These are phyloP conservation scores for Stenodema calcarata DNA, from an alignment of 2,888 invertebrate genomes.

Conservation along the genomic window DNA sequence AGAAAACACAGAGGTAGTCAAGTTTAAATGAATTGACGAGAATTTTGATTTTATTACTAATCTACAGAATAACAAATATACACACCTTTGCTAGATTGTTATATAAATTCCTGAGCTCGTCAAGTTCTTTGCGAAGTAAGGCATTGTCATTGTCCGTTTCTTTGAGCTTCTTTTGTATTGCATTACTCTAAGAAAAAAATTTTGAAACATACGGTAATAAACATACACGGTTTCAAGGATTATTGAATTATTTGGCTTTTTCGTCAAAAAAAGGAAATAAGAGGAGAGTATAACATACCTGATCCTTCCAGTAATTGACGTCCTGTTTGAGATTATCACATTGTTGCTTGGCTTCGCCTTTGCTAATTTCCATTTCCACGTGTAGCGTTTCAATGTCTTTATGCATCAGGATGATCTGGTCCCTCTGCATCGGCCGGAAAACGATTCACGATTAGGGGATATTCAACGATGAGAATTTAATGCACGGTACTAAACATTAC, in stretches of 20 bases:
- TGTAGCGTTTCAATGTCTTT: slow-evolving; percentile 66
- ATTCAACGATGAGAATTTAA: too few species aligned
- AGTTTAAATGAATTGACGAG: too few species aligned
- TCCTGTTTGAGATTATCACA: slow-evolving; percentile 61
- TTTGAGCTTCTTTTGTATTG: slow-evolving; percentile 40
- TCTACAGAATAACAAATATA: background rate
- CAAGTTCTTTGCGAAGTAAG: slow-evolving; percentile 64
- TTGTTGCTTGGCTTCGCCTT: slow-evolving; percentile 62
- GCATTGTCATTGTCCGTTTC: slow-evolving; percentile 47
- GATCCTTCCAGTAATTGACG: slow-evolving; percentile 62
- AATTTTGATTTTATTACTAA: too few species aligned
- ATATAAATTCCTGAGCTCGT: slow-evolving; percentile 61
- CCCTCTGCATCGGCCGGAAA: slow-evolving; percentile 62
- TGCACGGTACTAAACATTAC: too few species aligned
- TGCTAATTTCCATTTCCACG: slow-evolving; percentile 63
- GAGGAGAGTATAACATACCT: slow-evolving; percentile 58
- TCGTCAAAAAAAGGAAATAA: too few species aligned
- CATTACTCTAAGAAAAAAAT: slow-evolving; percentile 39
- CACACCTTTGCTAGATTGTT: slow-evolving; percentile 52
- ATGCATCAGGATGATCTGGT: slow-evolving; percentile 67
- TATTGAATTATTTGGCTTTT: too few species aligned
- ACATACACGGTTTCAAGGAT: too few species aligned
- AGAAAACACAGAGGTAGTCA: too few species aligned
- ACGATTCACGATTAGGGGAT: background rate
- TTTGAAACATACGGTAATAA: background rate